phyloP scores from a whole-genome alignment of 2,888 invertebrate genomes.

The Erebia epiphron region DNA sequence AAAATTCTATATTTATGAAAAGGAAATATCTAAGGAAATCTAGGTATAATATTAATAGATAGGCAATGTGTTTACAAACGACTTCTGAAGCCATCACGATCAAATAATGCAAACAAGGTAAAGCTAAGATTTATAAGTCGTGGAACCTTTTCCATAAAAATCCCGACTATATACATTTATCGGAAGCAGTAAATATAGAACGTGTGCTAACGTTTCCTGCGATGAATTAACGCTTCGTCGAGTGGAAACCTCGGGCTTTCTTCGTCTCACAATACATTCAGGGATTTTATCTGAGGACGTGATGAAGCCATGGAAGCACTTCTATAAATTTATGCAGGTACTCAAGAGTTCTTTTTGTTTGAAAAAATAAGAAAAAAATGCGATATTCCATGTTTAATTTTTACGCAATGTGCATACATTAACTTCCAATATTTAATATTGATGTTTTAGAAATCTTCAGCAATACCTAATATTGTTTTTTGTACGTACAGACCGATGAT shows the following conservation, averaged over 20 bases:
- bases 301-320: constrained; percentile 10
- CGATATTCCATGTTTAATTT: too few species aligned
- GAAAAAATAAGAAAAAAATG: not conserved
- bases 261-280: constrained; percentile 16
- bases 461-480: too few species aligned
- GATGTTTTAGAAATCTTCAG: too few species aligned
- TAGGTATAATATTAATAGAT: too few species aligned
- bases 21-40: too few species aligned
- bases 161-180: constrained; percentile 2
- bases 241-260: constrained; percentile 57
- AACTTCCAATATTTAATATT: too few species aligned
- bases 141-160: not conserved
- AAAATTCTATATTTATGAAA: too few species aligned
- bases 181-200: constrained; percentile 15
- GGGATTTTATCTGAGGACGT: constrained; percentile 15
- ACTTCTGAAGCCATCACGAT: too few species aligned
- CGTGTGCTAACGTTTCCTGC: constrained; percentile 32
- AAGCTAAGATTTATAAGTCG: not conserved
- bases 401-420: too few species aligned
- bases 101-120: not conserved
- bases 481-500: too few species aligned
- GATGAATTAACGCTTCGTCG: constrained; percentile 59
- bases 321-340: constrained; percentile 8
- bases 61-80: too few species aligned
- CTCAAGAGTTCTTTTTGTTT: not conserved